Evolutionary conservation across 2,797 vertebrate species (phyloP), one percentile per base, ranked within the genome.

Genomic region (Simalia tracyae): DNA sequence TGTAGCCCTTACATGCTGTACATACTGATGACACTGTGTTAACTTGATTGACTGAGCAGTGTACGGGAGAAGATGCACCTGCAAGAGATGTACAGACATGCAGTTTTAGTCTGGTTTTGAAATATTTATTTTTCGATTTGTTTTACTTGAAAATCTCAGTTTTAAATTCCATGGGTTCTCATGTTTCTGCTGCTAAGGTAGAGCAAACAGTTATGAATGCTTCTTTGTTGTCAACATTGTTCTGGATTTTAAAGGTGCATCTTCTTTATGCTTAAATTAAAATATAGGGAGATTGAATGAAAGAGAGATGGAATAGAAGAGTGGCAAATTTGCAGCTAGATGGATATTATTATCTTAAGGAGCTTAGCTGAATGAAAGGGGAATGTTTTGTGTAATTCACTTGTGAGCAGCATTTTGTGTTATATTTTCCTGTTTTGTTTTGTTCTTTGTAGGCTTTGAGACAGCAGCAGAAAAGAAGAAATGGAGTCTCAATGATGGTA

Each of bases 401-500:
- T 96, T 94, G 87, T 14, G 88, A 96, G 93, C 91, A 93, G 94
- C 94, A 90, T 95, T 95, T 95, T 96, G 95, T 96, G 93, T 95
- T 97, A 94, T 94, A 94, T 95, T 95, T 96, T 96, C 96, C 93
- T 96, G 90, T 97, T 97, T 97, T 97, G 95, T 97, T 81, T 81
- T 94, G 0, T 98, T 98, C 85, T 97, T 97, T 97, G 81, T 98
- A 98, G 98, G 98, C 98, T 97, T 97, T 98, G 97, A 98, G 98
- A 95, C 98, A 98, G 95, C 98, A 98, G 96, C 98, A 98, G 97
- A 98, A 98, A 94, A 98, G 98, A 97, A 98, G 98, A 98, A 98
- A 98, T 97, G 98, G 98, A 97, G 98, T 98, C 95, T 98, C 98
- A 96, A 98, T 98, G 98, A 98, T 98, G 98, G 98, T 98, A 97